A percentile compares a stretch with the other conserved stretches of the same genome.
These are phyloP conservation scores for Alsophila aescularia DNA, from an alignment of 2,888 invertebrate species.

Conservation along the genomic window DNA sequence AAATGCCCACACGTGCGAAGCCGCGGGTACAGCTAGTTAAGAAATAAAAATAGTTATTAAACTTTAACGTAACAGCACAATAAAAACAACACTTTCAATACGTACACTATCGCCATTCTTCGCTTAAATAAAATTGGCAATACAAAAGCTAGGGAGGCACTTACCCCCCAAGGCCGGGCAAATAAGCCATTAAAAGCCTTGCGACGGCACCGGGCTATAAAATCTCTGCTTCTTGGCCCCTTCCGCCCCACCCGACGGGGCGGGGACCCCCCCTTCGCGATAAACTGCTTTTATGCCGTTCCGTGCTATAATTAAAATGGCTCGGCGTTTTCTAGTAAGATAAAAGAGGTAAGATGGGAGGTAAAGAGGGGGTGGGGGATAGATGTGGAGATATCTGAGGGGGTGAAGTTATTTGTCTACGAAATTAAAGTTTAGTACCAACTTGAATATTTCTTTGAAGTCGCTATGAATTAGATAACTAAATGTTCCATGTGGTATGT, in stretches of 20 bases:
- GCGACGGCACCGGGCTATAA: constrained; percentile 80
- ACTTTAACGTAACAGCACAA: not conserved
- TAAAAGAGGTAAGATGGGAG: constrained; percentile 57
- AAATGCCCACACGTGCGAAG: too few relatives aligned
- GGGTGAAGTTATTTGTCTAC: too few relatives aligned
- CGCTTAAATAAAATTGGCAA: constrained; percentile 74
- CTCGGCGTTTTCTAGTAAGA: constrained; percentile 72
- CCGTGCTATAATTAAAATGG: constrained; percentile 81
- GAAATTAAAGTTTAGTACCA: not conserved
- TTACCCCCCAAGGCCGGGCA: constrained; percentile 75
- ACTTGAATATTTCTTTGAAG: not conserved
- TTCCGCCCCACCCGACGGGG: constrained; percentile 47
- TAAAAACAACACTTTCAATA: constrained; percentile 44
- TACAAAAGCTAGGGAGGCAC: constrained; percentile 58
- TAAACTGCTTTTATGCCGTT: constrained; percentile 82
- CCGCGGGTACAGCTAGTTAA: too few relatives aligned
- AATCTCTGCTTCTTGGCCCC: constrained; percentile 83
- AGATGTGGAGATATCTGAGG: not conserved
- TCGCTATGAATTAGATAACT: too few relatives aligned
- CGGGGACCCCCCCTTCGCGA: constrained; percentile 52
- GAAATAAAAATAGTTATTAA: not conserved
- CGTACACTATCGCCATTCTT: constrained; percentile 62
- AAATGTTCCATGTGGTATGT: too few relatives aligned
- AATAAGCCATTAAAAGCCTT: constrained; percentile 84
- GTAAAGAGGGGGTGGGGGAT: constrained; percentile 15